Base-by-base conservation (phyloP, 2,888 invertebrate species). In the Tipula helvola region DNA sequence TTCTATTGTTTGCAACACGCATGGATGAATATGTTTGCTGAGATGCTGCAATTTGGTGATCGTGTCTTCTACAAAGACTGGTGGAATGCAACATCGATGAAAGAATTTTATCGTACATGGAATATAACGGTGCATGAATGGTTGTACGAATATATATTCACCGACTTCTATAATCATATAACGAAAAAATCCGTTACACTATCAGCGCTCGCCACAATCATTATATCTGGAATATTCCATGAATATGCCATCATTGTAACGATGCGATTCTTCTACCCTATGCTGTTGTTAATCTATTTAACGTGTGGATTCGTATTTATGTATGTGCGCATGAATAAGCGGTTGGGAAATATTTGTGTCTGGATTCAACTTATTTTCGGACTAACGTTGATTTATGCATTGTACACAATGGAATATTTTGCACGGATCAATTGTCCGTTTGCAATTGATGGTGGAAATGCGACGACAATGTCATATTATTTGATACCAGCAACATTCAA, bases 71-170 rank as follows among this genome's bases (percentile, higher is more conserved):
- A 97, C 90, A 94, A 94, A 91, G 95, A 98, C 95, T 99, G 98
- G 98, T 99, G 98, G 99, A 98, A 96, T 87, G 94, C 95, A 2
- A 94, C 95, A 0, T 94, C 95, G n/a, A 98, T 95, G 91, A 94
- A 95, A 0, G 93, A 93, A 13, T 99, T 95, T 91, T 98, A 97
- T 91, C 94, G 98, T n/a, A 96, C 96, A 4, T 99, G 99, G 99
- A 99, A 99, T 91, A 94, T 97, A 16, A 95, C 98, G 0, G 98
- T 99, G 0, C 96, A 98, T 90, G 97, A 97, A 88, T 99, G 98
- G 98, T 93, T 99, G 0, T 96, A 97, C 89, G 95, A 95, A 4
- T 97, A 98, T 91, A 93, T 99, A 87, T 98, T 97, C 91, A 95
- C 94, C 89, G 98, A 97, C 84, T 89, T 93, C 8, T 93, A 92